Evolutionary conservation across 2,113 vertebrate species (phyloP), one percentile per base, ranked within the genome.

Genomic region (Vanacampus margaritifer): DNA sequence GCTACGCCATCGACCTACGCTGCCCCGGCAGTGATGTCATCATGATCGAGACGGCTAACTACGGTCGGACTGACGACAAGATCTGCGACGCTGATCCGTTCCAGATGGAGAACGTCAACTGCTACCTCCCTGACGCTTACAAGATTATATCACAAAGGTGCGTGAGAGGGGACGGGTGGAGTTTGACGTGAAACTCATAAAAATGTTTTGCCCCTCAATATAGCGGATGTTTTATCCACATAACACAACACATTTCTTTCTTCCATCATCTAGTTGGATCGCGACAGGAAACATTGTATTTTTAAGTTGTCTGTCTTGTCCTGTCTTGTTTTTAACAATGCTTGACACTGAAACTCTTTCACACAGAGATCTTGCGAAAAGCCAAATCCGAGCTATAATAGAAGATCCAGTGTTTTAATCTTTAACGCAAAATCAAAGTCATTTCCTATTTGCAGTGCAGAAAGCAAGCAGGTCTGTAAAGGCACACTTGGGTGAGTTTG

Each of bases 121-220:
- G 97, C 91, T 98, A 98, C 92, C 97, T 98, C 87, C 96, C 97
- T 69, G 97, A 98, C 3, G 97, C 97, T 88, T 98, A 98, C 92
- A 99, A 98, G 93, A 98, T 98, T 79, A 97, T 97, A 94, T 98
- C 96, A 83, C 96, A 98, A 90, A 98, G 97, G 97, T 98, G 94
- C 28, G 26, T 57, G 54, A 32, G 54, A 32, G 51, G 24, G 28
- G 46, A 50, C n/a, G 21, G n/a, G 21, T 17, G 28, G 28, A 32
- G 16, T 57, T 32, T 57, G 54, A 57, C 54, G 32, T 57, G 26
- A 32, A 32, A 57, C 3, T 7, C 54, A 35, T 19, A 23, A 5
- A 54, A 54, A 10, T n/a, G 10, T 32, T 26, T 28, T 17, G 3
- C 26, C 16, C 54, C 11, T 23, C 21, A 4, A 4, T 51, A 51